Evolutionary conservation across 2,113 vertebrate species (phyloP).

Genomic region (Platichthys flesus): DNA sequence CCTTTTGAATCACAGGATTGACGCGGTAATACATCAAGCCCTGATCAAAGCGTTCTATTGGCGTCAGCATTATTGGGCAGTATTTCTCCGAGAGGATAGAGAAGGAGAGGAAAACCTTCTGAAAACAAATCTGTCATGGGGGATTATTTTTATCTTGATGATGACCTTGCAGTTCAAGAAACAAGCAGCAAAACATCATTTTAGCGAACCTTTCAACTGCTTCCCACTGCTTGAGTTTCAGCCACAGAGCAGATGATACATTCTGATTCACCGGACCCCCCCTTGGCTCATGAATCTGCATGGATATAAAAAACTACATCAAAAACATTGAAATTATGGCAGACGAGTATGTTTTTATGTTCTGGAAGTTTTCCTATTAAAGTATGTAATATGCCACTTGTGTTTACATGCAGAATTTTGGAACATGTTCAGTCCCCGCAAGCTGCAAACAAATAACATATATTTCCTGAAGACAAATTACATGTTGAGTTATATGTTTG

Average conservation of each 20-base stretch:
- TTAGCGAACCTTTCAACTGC: constrained; percentile 67
- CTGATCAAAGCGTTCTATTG: constrained; percentile 74
- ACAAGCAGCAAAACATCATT: constrained; percentile 74
- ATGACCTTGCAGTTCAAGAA: constrained; percentile 82
- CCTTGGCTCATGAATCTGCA: constrained; percentile 46
- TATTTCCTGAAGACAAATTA: constrained; percentile 18
- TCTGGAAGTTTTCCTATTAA: constrained; percentile 24
- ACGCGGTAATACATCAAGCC: constrained; percentile 76
- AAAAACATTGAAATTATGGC: constrained; percentile 59
- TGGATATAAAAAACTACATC: constrained; percentile 55
- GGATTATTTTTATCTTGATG: constrained; percentile 82
- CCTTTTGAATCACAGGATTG: constrained; percentile 78
- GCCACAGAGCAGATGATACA: constrained; percentile 62
- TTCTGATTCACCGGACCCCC: constrained; percentile 55
- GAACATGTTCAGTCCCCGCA: too few species aligned
- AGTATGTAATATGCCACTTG: constrained; percentile 18
- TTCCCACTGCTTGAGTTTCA: constrained; percentile 57
- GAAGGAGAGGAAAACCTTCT: constrained; percentile 78
- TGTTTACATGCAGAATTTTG: constrained; percentile 27
- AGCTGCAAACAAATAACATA: constrained; percentile 19
- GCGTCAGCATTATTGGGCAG: constrained; percentile 79
- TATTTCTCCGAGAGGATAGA: constrained; percentile 74
- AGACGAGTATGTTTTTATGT: constrained; percentile 18
- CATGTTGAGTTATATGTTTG: not conserved
- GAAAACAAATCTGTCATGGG: constrained; percentile 82